Evolutionary conservation across 35 echinoderm and acorn worm species (phyloP).

Genomic region (Nesometra sesokonis): DNA sequence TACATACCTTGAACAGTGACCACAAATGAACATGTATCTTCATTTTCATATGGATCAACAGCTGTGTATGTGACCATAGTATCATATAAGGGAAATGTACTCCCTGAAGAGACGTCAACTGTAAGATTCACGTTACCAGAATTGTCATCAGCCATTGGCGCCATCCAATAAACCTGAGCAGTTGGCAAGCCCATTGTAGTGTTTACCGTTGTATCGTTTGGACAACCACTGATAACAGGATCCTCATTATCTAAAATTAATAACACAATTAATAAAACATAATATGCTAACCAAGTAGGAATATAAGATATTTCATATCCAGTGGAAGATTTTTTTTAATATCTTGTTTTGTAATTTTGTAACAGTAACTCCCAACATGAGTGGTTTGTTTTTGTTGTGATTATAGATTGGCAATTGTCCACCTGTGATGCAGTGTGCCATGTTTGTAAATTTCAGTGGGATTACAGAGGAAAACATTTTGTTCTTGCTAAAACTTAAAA

Average conservation of each 20-base stretch:
- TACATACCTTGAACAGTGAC: conserved; percentile 31
- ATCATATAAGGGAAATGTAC: conserved; percentile 22
- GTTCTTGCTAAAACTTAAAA: too few relatives aligned
- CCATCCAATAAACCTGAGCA: conserved; percentile 14
- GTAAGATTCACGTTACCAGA: conserved; percentile 6
- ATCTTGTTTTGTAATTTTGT: too few relatives aligned
- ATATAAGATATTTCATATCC: too few relatives aligned
- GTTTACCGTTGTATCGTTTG: background rate
- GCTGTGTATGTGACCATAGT: conserved; percentile 40
- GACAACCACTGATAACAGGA: conserved; percentile 24
- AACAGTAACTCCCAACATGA: too few relatives aligned
- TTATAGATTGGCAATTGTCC: too few relatives aligned
- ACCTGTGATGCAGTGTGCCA: too few relatives aligned
- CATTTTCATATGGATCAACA: conserved; percentile 14
- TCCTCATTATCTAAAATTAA: background rate
- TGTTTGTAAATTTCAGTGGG: too few relatives aligned
- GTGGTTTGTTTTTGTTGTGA: too few relatives aligned
- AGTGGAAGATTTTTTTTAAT: too few relatives aligned
- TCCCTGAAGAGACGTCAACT: background rate
- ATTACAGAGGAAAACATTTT: too few relatives aligned
- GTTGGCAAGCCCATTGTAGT: background rate
- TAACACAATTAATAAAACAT: too few relatives aligned
- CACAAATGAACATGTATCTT: conserved; percentile 8
- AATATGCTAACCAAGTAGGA: too few relatives aligned
- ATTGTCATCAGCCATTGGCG: conserved; percentile 32